phyloP scores from a whole-genome alignment of 1,140 invertebrate species.

The Lordiphosa clarofinis region DNA sequence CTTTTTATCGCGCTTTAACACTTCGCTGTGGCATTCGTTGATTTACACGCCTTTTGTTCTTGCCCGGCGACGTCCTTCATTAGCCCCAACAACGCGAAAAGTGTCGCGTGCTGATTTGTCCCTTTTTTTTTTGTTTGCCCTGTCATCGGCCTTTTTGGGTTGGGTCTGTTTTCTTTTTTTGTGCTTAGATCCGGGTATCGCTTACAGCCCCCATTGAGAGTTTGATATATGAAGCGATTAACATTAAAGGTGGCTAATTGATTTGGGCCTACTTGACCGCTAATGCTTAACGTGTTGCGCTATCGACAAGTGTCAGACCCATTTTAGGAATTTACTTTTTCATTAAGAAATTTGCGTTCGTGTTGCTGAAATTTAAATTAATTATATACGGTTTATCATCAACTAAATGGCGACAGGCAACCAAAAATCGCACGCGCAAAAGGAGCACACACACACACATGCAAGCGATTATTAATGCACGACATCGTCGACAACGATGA shows the following conservation, averaged over 20 bases:
- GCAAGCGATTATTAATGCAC: slow-evolving; percentile 71
- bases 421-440: slow-evolving; percentile 5
- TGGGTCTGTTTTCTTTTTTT: not conserved
- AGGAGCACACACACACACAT: slow-evolving; percentile 15
- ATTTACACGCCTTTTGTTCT: slow-evolving; percentile 64
- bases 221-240: slow-evolving; percentile 73
- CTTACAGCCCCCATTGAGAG: slow-evolving; percentile 28
- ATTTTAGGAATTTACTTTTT: slow-evolving; percentile 37
- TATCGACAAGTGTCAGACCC: slow-evolving; percentile 49
- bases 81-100: slow-evolving; percentile 51
- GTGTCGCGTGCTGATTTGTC: slow-evolving; percentile 67
- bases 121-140: slow-evolving; percentile 32
- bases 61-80: slow-evolving; percentile 32
- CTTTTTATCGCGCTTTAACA: slow-evolving; percentile 74
- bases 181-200: slow-evolving; percentile 42
- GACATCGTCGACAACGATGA: slow-evolving; percentile 13
- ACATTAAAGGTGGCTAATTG: slow-evolving; percentile 70
- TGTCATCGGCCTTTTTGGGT: slow-evolving; percentile 62
- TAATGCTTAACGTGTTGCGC: slow-evolving; percentile 10
- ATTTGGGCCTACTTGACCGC: slow-evolving; percentile 25
- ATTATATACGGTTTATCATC: slow-evolving; percentile 59
- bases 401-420: slow-evolving; percentile 42
- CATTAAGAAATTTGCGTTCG: slow-evolving; percentile 56
- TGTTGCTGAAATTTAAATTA: slow-evolving; percentile 63
- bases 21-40: slow-evolving; percentile 50